Percentiles rank a stretch among this genome's conserved stretches.
phyloP scores from a whole-genome alignment of 1,140 invertebrate genomes.

The Cepaea nemoralis region DNA sequence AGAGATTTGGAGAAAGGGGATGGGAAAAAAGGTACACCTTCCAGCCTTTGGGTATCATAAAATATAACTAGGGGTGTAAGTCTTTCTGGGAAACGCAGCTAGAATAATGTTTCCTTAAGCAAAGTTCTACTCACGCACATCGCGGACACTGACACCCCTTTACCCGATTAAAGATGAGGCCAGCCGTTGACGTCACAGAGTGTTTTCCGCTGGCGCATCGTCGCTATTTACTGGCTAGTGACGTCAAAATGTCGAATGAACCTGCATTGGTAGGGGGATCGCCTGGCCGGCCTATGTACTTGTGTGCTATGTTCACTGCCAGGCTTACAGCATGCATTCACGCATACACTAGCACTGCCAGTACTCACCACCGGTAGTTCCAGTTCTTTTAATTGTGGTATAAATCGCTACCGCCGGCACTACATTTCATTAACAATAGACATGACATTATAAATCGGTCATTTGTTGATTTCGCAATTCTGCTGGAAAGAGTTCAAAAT shows the following conservation, averaged over 20 bases:
- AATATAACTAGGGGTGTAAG: neutral
- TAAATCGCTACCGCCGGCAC: neutral
- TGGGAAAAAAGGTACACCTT: neutral
- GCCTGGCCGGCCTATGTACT: neutral
- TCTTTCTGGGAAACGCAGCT: neutral
- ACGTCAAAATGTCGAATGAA: constrained; percentile 16
- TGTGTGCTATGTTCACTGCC: neutral
- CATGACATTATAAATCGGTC: neutral
- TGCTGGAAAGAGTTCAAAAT: neutral
- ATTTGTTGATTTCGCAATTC: constrained; percentile 2
- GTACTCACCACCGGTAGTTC: neutral
- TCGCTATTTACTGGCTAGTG: neutral
- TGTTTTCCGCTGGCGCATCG: constrained; percentile 15
- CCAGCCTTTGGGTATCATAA: neutral
- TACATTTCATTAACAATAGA: neutral
- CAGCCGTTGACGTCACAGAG: constrained; percentile 13
- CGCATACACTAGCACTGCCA: neutral
- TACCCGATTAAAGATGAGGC: neutral
- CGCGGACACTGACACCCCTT: neutral
- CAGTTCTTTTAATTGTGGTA: neutral
- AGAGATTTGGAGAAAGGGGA: neutral
- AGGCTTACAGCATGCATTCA: neutral
- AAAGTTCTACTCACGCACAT: neutral
- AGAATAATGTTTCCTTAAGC: neutral
- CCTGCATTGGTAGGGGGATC: neutral